Percentiles rank a stretch among this genome's conserved stretches.
These are phyloP conservation scores for Chalcis sispes DNA, from an alignment of 2,888 invertebrate species.

Conservation along the genomic window DNA sequence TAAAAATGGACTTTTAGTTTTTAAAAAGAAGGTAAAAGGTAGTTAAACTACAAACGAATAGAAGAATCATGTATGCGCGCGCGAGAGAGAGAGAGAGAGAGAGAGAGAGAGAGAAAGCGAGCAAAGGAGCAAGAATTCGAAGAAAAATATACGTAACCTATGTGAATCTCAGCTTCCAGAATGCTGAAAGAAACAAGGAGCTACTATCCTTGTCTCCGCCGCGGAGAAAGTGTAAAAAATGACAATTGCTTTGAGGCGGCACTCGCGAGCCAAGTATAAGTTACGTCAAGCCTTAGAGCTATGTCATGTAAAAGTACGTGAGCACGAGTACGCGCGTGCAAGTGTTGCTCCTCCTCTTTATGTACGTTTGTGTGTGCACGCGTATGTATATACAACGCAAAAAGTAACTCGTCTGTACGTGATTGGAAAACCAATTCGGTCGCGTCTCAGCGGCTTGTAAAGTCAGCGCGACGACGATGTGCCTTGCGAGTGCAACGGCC, in stretches of 20 bases:
- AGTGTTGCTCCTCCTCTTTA: no score
- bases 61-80: no score
- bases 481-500: conserved; percentile 1
- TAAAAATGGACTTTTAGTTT: no score
- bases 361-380: not conserved
- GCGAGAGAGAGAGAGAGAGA: no score
- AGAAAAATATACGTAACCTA: not conserved
- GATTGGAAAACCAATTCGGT: conserved; percentile 50
- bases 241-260: conserved; percentile 60
- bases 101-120: not conserved
- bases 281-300: conserved; percentile 59
- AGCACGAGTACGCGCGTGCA: no score
- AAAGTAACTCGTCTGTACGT: conserved; percentile 20
- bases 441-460: not conserved
- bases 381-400: not conserved
- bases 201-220: conserved; percentile 28
- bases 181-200: no score
- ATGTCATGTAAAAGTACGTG: no score
- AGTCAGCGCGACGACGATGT: no score
- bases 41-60: no score
- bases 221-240: conserved; percentile 65
- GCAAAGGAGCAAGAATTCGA: not conserved
- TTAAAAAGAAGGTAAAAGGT: no score
- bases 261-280: conserved; percentile 35
- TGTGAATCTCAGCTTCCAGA: no score